Percentiles rank a stretch among this genome's conserved stretches.
Evolutionary conservation across 2,113 vertebrate genomes (phyloP).

Genomic region (Rhadina sibilatrix): DNA sequence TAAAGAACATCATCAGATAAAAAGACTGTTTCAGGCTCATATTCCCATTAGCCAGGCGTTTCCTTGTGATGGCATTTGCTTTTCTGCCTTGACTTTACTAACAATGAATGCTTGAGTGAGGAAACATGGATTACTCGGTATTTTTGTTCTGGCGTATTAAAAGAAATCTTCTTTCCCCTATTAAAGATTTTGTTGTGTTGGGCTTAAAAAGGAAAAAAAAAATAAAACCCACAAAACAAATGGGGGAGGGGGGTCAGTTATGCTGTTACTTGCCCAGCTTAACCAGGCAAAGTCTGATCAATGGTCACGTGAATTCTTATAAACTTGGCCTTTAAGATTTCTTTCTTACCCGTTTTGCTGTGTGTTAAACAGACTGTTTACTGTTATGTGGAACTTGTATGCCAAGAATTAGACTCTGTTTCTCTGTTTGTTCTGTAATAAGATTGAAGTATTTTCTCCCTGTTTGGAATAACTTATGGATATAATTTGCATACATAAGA

Average conservation of each 20-base stretch:
- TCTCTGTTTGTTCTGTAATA: conserved; percentile 9
- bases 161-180: neutral
- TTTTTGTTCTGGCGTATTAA: neutral
- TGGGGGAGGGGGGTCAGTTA: neutral
- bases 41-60: neutral
- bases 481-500: neutral
- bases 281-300: neutral
- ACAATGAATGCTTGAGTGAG: neutral
- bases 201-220: neutral
- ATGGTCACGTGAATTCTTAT: neutral
- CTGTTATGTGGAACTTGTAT: neutral
- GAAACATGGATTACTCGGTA: neutral
- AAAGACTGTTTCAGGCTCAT: neutral
- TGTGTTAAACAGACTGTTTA: neutral
- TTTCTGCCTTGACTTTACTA: neutral
- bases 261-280: neutral
- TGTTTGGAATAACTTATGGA: neutral
- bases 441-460: neutral
- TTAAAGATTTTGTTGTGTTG: neutral
- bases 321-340: neutral
- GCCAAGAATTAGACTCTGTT: neutral
- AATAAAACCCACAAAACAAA: neutral
- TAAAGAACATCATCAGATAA: neutral
- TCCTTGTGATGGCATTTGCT: neutral
- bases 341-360: neutral